These are phyloP conservation scores for Ophthalmolycus amberensis DNA, from an alignment of 2,113 vertebrate species.

Conservation along the genomic window DNA sequence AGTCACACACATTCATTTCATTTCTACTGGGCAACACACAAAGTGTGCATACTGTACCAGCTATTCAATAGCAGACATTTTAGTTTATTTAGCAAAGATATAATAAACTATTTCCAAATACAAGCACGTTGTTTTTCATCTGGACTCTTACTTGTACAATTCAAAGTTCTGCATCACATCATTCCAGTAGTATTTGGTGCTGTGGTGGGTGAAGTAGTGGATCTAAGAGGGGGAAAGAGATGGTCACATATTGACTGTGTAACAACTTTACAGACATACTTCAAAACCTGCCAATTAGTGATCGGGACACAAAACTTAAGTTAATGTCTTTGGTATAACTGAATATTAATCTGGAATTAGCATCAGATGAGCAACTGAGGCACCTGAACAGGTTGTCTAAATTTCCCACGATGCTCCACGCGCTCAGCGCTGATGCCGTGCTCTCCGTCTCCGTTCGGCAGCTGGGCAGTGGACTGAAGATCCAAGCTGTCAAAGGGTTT, in stretches of 20 bases:
- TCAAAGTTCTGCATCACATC: slow-evolving; percentile 88
- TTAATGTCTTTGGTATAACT: not conserved
- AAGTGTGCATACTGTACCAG: too few relatives aligned
- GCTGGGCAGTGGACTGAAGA: slow-evolving; percentile 61
- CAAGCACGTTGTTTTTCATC: not conserved
- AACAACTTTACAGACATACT: not conserved
- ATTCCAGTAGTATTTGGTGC: slow-evolving; percentile 92
- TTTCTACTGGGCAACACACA: not conserved
- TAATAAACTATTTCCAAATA: not conserved
- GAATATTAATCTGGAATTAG: not conserved
- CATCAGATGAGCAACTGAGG: not conserved
- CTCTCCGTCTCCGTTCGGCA: slow-evolving; percentile 79
- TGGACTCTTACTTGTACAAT: slow-evolving; percentile 85
- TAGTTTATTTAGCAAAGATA: not conserved
- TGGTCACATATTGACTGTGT: not conserved
- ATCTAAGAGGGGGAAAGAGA: slow-evolving; percentile 78
- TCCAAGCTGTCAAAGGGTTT: slow-evolving; percentile 80
- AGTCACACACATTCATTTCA: slow-evolving; percentile 28
- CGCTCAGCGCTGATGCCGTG: slow-evolving; percentile 63
- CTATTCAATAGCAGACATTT: not conserved
- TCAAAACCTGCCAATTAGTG: not conserved
- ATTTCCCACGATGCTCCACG: slow-evolving; percentile 74
- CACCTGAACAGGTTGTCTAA: slow-evolving; percentile 64
- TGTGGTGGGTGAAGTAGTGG: slow-evolving; percentile 91
- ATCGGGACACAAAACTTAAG: not conserved